Evolutionary conservation across 2,888 invertebrate genomes (phyloP), one percentile per base, ranked within the genome.

Genomic region (Abrostola triplasia): DNA sequence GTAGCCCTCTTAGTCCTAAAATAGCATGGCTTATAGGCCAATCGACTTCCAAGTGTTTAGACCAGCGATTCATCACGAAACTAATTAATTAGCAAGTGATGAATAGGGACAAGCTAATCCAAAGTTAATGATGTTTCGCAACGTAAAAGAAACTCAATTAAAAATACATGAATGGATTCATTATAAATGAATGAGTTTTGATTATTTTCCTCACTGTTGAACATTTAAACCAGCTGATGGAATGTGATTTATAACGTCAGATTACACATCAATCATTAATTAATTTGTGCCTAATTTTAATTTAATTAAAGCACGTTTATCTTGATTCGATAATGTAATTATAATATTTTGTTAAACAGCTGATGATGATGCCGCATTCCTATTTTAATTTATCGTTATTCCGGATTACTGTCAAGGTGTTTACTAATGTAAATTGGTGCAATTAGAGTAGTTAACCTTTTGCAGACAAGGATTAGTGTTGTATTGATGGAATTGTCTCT

Each of bases 171-270:
- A 47, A 24, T 24, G 24, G 44, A 47, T 47, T 47, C 8, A 47
- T 47, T 47, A 47, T 5, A 47, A 47, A 47, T 24, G 44, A 13
- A 47, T 47, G 24, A 47, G 12, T 13, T 47, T 47, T 13, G 24
- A 24, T 24, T 5, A 47, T 13, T 13, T 48, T 55, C 12, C 24
- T 35, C 55, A 52, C 48, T 47, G 56, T 73, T 67, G 72, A 51
- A 62, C 48, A 48, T 55, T 73, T 56, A 52, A 62, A 68, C 58
- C 36, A 49, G 47, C 51, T 56, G 73, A 55, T 58, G 52, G 51
- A n/a, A 12, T 5, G 36, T 73, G 52, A 73, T 68, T 70, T 52
- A 70, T 73, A 62, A 59, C 44, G 58, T 56, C 58, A 48, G 47
- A 8, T 9, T 2, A 12, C 52, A 48, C 49, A 68, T 70, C 58